These are phyloP conservation scores for Gavia stellata DNA, from an alignment of 2,113 vertebrate species.

Conservation along the genomic window DNA sequence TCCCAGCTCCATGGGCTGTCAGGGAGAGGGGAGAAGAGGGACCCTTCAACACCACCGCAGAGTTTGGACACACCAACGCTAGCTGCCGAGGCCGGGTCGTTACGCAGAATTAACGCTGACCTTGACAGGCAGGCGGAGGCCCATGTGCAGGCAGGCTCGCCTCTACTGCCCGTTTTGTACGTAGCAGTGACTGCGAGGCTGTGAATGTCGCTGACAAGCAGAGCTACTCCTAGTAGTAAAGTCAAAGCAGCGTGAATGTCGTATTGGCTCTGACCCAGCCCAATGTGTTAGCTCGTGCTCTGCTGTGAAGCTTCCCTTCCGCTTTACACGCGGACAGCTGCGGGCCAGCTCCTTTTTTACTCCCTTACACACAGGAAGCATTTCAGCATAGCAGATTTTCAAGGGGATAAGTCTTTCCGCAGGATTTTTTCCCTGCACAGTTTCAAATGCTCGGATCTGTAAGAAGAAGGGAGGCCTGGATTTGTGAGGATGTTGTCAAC, in stretches of 20 bases:
- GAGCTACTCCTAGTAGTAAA: not conserved
- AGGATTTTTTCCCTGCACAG: not conserved
- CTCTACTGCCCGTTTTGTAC: fast-evolving
- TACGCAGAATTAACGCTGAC: fast-evolving
- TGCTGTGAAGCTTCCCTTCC: not conserved
- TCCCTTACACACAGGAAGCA: fast-evolving
- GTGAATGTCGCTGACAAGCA: fast-evolving
- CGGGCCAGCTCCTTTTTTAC: not conserved
- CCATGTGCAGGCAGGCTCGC: fast-evolving
- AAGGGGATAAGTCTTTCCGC: fast-evolving
- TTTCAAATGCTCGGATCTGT: fast-evolving
- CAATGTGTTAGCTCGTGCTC: fast-evolving
- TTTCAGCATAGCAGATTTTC: fast-evolving
- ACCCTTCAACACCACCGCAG: too few species aligned
- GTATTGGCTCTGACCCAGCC: not conserved
- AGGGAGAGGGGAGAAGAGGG: not conserved
- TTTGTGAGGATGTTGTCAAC: not conserved
- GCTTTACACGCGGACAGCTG: fast-evolving
- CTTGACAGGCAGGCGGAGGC: fast-evolving
- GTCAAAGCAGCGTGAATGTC: not conserved
- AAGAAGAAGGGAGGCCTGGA: not conserved
- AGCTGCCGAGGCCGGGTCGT: not conserved
- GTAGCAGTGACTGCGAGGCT: fast-evolving
- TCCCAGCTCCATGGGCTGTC: not conserved
- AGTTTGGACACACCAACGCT: fast-evolving